phyloP scores from a whole-genome alignment of 2,888 invertebrate genomes.

The Anthrax anthrax region DNA sequence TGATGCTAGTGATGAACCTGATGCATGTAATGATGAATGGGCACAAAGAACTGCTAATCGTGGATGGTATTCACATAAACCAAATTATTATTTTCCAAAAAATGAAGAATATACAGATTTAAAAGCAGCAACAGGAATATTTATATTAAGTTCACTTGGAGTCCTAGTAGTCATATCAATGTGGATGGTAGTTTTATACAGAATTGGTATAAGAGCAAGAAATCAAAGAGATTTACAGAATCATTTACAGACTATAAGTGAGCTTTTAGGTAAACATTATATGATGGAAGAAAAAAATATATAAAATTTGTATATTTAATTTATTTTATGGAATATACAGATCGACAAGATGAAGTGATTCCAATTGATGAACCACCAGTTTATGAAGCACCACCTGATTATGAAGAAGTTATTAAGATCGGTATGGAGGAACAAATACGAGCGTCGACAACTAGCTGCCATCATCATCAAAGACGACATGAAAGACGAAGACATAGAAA shows the following conservation, averaged over 20 bases:
- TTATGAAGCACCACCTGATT: constrained; percentile 58
- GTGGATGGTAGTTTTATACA: constrained; percentile 46
- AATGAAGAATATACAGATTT: constrained; percentile 48
- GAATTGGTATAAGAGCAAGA: constrained; percentile 45
- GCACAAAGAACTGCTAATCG: constrained; percentile 39
- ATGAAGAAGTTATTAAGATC: constrained; percentile 50
- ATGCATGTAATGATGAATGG: constrained; percentile 45
- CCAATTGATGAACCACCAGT: constrained; percentile 43
- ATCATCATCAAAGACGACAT: constrained; percentile 9
- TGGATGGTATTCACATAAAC: constrained; percentile 49
- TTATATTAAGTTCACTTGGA: constrained; percentile 47
- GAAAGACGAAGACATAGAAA: constrained; percentile 10
- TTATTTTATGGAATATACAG: no score
- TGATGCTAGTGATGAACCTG: constrained; percentile 53
- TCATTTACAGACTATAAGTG: constrained; percentile 52
- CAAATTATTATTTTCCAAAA: constrained; percentile 59
- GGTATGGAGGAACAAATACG: constrained; percentile 35
- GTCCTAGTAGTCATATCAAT: constrained; percentile 47
- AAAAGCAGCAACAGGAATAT: constrained; percentile 49
- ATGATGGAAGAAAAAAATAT: neutral
- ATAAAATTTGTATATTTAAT: neutral
- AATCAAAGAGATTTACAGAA: constrained; percentile 50
- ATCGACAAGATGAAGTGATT: constrained; percentile 34
- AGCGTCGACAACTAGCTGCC: constrained; percentile 14
- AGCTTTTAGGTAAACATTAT: constrained; percentile 41